These are phyloP conservation scores for Falco punctatus DNA, from an alignment of 2,113 vertebrate species.

Conservation along the genomic window DNA sequence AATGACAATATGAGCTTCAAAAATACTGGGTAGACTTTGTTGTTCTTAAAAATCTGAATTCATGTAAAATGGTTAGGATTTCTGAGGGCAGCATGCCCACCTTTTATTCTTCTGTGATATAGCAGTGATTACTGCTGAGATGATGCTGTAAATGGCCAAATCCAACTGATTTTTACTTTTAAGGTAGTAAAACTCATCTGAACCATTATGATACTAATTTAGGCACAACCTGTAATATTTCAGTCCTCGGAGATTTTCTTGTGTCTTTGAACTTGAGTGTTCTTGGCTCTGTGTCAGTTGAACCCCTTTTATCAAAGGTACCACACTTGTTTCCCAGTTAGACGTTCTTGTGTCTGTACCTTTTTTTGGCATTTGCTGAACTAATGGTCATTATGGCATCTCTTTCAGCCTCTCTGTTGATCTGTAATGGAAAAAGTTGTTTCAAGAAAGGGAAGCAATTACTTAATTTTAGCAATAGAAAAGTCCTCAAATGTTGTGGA, in stretches of 20 bases:
- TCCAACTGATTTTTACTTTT: background rate
- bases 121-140: background rate
- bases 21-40: background rate
- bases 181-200: background rate
- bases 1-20: background rate
- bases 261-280: background rate
- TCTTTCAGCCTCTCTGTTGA: background rate
- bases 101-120: background rate
- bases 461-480: background rate
- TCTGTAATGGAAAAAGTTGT: background rate
- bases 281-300: background rate
- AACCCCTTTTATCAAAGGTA: background rate
- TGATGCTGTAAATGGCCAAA: background rate
- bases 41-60: background rate
- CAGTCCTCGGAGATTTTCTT: background rate
- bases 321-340: background rate
- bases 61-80: background rate
- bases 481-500: background rate
- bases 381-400: background rate
- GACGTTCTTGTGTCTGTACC: background rate
- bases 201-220: background rate
- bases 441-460: background rate
- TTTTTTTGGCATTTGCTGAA: background rate
- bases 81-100: background rate
- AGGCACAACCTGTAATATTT: slow-evolving; percentile 15